Percentiles rank a stretch among this genome's conserved stretches.
These are phyloP conservation scores for Xiphorhynchus elegans DNA, from an alignment of 2,113 vertebrate genomes.

Conservation along the genomic window DNA sequence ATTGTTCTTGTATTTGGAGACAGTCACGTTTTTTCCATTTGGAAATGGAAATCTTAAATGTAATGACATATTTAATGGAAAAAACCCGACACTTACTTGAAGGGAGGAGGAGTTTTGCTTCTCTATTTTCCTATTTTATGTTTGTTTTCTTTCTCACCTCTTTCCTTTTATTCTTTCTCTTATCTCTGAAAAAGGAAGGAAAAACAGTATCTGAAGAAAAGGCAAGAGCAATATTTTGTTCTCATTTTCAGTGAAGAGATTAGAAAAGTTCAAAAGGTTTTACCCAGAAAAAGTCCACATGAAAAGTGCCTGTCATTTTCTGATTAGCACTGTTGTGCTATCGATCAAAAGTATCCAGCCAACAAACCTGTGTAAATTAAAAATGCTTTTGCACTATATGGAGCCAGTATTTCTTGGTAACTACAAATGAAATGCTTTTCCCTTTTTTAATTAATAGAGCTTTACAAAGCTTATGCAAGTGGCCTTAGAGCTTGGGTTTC, in stretches of 20 bases:
- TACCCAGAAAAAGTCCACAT: neutral
- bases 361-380: neutral
- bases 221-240: neutral
- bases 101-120: neutral
- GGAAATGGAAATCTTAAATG: conserved; percentile 25
- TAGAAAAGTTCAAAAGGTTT: neutral
- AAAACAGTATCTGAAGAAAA: neutral
- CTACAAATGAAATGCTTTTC: neutral
- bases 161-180: neutral
- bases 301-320: neutral
- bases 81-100: neutral
- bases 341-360: conserved; percentile 7
- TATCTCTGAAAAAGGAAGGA: neutral
- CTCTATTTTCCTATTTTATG: neutral
- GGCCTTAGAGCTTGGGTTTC: neutral
- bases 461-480: conserved; percentile 14
- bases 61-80: neutral
- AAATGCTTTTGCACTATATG: neutral
- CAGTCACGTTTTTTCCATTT: conserved; percentile 22
- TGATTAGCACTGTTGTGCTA: neutral
- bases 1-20: conserved; percentile 35
- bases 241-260: neutral
- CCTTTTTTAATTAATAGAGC: neutral
- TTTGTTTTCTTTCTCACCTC: neutral
- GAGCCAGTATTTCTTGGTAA: neutral